Conservation (phyloP, 2,113 vertebrate species). For the Tricholaema leucomelas region DNA sequence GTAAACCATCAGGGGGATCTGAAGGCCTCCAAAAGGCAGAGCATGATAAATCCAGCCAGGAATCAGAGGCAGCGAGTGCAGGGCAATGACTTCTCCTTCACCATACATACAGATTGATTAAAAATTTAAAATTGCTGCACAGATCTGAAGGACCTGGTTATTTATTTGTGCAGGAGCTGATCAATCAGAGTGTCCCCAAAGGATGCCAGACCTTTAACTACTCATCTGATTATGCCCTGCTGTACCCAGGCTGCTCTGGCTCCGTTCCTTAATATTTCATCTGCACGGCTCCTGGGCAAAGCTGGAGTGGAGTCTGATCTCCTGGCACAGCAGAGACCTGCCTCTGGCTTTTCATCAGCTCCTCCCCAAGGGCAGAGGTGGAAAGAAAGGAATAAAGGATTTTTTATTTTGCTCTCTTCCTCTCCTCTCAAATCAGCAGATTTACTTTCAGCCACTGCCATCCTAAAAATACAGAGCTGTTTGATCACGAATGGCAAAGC, state of each 20-base stretch:
- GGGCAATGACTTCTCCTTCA: conserved; percentile 36
- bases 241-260: background rate
- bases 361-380: conserved; percentile 2
- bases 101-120: conserved; percentile 54
- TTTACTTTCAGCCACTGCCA: conserved; percentile 14
- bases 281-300: conserved; percentile 11
- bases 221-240: conserved; percentile 71
- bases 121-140: conserved; percentile 74
- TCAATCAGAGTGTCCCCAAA: conserved; percentile 76
- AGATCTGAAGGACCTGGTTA: conserved; percentile 63
- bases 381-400: conserved; percentile 11
- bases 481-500: background rate
- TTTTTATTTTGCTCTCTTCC: background rate
- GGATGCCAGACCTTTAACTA: conserved; percentile 73
- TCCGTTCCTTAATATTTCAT: conserved; percentile 65
- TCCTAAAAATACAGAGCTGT: background rate
- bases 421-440: conserved; percentile 37
- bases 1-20: conserved; percentile 11
- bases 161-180: conserved; percentile 70
- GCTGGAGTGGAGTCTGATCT: conserved; percentile 3
- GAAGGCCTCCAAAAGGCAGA: conserved; percentile 4
- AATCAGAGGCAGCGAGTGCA: conserved; percentile 5
- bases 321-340: background rate
- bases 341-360: conserved; percentile 17
- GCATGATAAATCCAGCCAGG: conserved; percentile 49